Evolutionary conservation across 2,797 vertebrate genomes (phyloP), one percentile per base, ranked within the genome.

Genomic region (Pseudomugil gertrudae): DNA sequence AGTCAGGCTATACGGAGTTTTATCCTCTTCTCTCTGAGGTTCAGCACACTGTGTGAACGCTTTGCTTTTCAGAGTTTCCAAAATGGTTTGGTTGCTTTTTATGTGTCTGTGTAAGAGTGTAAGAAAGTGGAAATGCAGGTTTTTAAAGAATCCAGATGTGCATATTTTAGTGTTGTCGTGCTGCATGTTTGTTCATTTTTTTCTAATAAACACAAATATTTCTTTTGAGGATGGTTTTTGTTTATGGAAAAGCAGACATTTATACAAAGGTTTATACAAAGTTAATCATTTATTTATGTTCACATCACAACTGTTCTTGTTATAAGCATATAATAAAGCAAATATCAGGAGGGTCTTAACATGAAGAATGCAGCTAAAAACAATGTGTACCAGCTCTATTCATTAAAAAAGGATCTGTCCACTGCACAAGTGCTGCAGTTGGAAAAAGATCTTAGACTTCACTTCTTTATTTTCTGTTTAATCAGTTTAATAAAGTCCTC

Each of bases 171-270:
- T 11, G 56, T n/a, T 14, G 3, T 11, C 32, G 50, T 40, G 17
- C 54, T 83, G 47, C 4, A 60, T 29, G 29, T 10, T 57, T 85
- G 55, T 80, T 72, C 43, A 64, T 52, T 59, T 72, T 86, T 75
- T 78, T 86, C 64, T 61, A 90, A 78, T 90, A 89, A 90, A n/a
- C n/a, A n/a, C n/a, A n/a, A n/a, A 91, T 54, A 50, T 24, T 54
- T 45, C 19, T 35, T 78, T 84, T 51, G 11, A 58, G 66, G 29
- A 26, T 53, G 11, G 72, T 43, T 21, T 53, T 29, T 33, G 38
- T 57, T 27, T 9, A 27, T 8, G 27, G 23, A 14, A 26, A 27
- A 36, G 0, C 2, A 43, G 7, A n/a, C 0, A 3, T n/a, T 40
- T 9, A 7, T 43, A 23, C 5, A 58, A 2, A 48, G 23, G 6